Evolutionary conservation across 1,140 invertebrate species (phyloP), one percentile per base, ranked within the genome.

Genomic region (Leguminivora glycinivorella): DNA sequence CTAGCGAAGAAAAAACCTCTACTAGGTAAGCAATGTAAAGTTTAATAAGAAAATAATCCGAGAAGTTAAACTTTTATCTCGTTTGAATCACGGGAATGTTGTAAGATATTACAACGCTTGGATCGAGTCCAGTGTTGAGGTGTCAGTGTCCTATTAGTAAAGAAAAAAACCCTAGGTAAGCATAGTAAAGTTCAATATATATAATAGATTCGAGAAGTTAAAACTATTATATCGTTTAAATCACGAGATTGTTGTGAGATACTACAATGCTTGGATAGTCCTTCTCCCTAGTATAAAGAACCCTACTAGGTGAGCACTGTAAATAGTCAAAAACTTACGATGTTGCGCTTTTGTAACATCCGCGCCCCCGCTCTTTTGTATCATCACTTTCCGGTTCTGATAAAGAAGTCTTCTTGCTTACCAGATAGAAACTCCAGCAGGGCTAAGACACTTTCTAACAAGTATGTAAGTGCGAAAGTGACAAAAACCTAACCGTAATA

Each of bases 161-260:
- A 70, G 74, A 70, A 31, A 60, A 63, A 34, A 63, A 58, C 69
- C 69, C 40, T 4, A 67, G 58, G 69, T 70, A 69, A 12, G 56
- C 22, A 2, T 29, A 68, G 96, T 96, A 47, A 94, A 95, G 70
- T 87, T 98, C 2, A 98, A 98, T 96, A 95, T 83, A 99, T n/a
- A n/a, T n/a, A 98, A 92, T 99, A 99, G 71, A 98, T 96, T 0
- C 91, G 98, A 38, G 99, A 99, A 92, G 98, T 99, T n/a, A 0
- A 98, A 99, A 92, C 87, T 99, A 4, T 91, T 99, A 0, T 99
- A 98, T 0, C 93, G 97, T 67, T 92, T 99, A 9, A 98, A 99
- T 90, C 98, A 99, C 92, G 98, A 99, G 91, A 99, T 99, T 93
- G 97, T 99, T 22, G 98, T 99, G 1, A 93, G 98, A 4, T 99